These are phyloP conservation scores for Pantelozetes paolii DNA, from an alignment of 2,888 invertebrate genomes.

Conservation along the genomic window DNA sequence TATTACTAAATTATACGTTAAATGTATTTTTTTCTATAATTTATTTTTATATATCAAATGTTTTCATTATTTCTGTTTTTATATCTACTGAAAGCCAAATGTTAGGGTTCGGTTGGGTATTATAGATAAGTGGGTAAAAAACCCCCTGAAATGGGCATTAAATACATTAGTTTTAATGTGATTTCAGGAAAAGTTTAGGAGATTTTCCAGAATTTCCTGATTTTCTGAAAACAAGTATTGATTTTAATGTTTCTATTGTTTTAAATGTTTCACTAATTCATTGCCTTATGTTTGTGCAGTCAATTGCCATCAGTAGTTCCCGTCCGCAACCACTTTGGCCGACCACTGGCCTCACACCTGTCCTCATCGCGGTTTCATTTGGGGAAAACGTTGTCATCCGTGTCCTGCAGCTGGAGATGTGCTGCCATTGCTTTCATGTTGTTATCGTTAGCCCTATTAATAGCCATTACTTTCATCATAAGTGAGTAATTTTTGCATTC, in stretches of 20 bases:
- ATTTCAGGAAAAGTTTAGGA: no score
- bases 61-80: neutral
- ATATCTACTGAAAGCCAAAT: no score
- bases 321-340: constrained; percentile 39
- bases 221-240: no score
- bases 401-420: constrained; percentile 86
- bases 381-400: constrained; percentile 25
- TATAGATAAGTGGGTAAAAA: no score
- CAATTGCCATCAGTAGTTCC: constrained; percentile 39
- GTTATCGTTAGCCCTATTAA: constrained; percentile 80
- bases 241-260: no score
- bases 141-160: no score
- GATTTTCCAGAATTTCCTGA: no score
- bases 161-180: no score
- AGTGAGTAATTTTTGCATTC: constrained; percentile 61
- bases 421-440: constrained; percentile 88
- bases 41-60: constrained; percentile 8
- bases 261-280: neutral
- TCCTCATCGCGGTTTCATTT: constrained; percentile 36
- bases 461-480: constrained; percentile 91
- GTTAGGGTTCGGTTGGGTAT: no score
- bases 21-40: neutral
- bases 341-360: constrained; percentile 40
- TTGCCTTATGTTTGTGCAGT: neutral
- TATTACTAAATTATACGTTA: neutral